These are phyloP conservation scores for Chrosomus eos DNA, from an alignment of 2,797 vertebrate genomes.

Conservation along the genomic window DNA sequence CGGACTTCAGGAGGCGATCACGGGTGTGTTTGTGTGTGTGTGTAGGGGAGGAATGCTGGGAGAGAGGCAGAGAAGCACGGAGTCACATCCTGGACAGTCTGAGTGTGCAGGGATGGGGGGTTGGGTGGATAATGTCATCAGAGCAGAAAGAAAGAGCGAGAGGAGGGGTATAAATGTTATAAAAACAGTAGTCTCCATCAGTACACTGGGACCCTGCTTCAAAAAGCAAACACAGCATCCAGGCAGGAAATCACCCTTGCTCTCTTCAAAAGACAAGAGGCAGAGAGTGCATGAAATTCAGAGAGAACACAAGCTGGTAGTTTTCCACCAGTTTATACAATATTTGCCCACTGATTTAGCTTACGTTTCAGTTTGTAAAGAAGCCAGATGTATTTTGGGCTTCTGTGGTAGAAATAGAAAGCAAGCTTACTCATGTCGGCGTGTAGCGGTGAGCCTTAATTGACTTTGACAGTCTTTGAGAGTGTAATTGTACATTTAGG, in stretches of 20 bases:
- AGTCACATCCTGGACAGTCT: conserved; percentile 58
- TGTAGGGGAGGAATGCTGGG: conserved; percentile 46
- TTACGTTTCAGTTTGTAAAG: neutral
- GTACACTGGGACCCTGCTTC: conserved; percentile 73
- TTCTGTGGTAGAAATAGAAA: conserved; percentile 5
- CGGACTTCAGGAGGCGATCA: conserved; percentile 4
- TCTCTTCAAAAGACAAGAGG: conserved; percentile 65
- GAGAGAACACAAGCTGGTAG: conserved; percentile 23
- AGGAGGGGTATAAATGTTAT: conserved; percentile 67
- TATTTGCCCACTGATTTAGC: neutral
- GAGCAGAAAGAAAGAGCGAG: conserved; percentile 59
- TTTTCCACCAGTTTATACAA: conserved; percentile 21
- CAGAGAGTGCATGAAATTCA: conserved; percentile 35
- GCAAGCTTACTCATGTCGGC: conserved; percentile 3
- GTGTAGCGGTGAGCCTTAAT: conserved; percentile 31
- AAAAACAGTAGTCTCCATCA: conserved; percentile 75
- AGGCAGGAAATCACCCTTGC: conserved; percentile 78
- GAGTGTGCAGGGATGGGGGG: conserved; percentile 18
- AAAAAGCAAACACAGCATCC: conserved; percentile 81
- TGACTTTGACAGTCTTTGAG: conserved; percentile 7
- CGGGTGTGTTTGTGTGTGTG: conserved; percentile 24
- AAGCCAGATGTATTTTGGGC: conserved; percentile 11
- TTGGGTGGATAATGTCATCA: neutral
- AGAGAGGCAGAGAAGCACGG: conserved; percentile 50
- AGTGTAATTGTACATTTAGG: conserved; percentile 36